Evolutionary conservation across 2,113 vertebrate genomes (phyloP).

Genomic region (Panurus biarmicus): DNA sequence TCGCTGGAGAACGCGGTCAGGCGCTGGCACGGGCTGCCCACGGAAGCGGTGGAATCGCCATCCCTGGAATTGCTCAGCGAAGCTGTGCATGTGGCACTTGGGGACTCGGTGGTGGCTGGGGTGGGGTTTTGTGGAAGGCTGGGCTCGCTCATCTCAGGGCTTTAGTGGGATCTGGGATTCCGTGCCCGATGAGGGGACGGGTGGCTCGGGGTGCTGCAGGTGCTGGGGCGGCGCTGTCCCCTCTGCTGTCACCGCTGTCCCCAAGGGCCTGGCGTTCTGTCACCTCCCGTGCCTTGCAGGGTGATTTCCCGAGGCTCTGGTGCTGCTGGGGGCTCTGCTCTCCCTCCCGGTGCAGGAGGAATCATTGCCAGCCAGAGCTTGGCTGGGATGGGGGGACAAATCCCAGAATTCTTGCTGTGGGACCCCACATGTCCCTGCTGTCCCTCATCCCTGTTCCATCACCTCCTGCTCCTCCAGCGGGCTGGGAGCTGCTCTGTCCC

Average conservation of each 20-base stretch:
- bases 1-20: not conserved
- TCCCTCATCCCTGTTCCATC: not conserved
- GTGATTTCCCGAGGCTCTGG: not conserved
- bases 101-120: not conserved
- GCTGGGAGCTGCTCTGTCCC: not conserved
- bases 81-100: not conserved
- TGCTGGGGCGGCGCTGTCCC: not conserved
- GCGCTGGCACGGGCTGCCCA: not conserved
- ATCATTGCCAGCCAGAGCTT: accelerated
- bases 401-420: not conserved
- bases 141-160: not conserved
- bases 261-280: accelerated
- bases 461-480: not conserved
- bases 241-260: not conserved
- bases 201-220: not conserved
- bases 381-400: not conserved
- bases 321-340: not conserved
- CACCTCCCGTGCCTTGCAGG: accelerated
- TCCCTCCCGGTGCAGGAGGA: not conserved
- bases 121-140: not conserved
- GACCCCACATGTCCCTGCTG: accelerated
- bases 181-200: accelerated
- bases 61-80: not conserved
- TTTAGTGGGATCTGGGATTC: not conserved
- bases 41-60: not conserved